Percentiles rank a stretch among this genome's conserved stretches.
Conservation (phyloP, 2,113 vertebrate species). For the Aphelocoma coerulescens region DNA sequence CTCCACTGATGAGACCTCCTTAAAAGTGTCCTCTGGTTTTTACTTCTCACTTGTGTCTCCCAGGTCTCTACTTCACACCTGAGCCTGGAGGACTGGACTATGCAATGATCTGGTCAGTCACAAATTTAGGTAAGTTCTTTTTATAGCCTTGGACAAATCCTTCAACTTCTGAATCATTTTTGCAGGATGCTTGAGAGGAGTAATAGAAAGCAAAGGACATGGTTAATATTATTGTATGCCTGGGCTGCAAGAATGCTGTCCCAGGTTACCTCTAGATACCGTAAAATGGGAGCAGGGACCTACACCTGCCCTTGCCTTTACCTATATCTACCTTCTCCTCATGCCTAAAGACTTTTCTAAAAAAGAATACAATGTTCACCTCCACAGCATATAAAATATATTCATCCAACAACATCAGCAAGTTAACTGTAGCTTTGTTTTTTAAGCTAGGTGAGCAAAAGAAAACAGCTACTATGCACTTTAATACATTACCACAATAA, state of each 20-base stretch:
- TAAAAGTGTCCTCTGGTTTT: background rate
- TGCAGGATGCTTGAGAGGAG: background rate
- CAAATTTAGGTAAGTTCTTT: background rate
- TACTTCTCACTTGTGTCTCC: background rate
- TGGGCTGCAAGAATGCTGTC: background rate
- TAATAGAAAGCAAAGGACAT: background rate
- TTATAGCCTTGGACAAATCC: background rate
- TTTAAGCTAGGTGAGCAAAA: background rate
- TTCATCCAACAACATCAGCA: background rate
- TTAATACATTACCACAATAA: background rate
- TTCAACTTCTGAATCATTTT: background rate
- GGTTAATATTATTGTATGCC: background rate
- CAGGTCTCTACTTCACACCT: background rate
- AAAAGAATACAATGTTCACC: background rate
- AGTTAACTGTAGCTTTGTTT: background rate
- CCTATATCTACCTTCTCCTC: background rate
- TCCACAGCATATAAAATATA: background rate
- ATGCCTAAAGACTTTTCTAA: background rate
- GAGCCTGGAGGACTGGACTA: background rate
- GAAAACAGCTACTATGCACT: background rate
- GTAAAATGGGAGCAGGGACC: background rate
- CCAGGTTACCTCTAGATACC: background rate
- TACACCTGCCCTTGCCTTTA: background rate
- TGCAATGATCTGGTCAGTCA: background rate
- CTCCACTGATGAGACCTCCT: background rate